phyloP scores from a whole-genome alignment of 2,888 invertebrate genomes.

The Cylindroiulus punctatus region DNA sequence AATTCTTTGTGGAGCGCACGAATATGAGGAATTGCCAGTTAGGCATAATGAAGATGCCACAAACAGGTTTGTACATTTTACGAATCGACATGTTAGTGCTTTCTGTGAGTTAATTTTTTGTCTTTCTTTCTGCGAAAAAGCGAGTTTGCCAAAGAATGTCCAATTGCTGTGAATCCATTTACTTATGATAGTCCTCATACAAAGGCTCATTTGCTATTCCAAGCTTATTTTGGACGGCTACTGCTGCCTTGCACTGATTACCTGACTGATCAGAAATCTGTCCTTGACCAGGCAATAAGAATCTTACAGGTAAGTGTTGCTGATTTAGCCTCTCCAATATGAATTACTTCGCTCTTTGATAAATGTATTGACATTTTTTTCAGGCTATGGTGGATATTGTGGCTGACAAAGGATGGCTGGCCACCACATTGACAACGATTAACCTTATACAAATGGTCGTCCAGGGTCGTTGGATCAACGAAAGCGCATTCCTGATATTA shows the following conservation, averaged over 20 bases:
- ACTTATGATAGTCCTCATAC: constrained; percentile 91
- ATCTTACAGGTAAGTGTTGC: constrained; percentile 79
- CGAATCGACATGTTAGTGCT: constrained; percentile 1
- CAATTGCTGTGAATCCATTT: constrained; percentile 76
- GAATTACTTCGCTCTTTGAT: not conserved
- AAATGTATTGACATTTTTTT: not conserved
- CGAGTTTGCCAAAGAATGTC: constrained; percentile 81
- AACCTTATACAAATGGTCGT: constrained; percentile 84
- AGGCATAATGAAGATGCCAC: constrained; percentile 96
- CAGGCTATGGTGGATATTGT: constrained; percentile 96
- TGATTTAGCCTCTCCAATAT: not conserved
- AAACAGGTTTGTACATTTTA: constrained; percentile 76
- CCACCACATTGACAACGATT: constrained; percentile 80
- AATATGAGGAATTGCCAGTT: constrained; percentile 92
- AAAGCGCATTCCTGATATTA: constrained; percentile 67
- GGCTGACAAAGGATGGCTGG: constrained; percentile 90
- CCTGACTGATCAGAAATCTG: constrained; percentile 93
- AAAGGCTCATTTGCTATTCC: constrained; percentile 91
- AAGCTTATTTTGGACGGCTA: constrained; percentile 90
- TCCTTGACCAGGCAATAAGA: constrained; percentile 94
- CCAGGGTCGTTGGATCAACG: constrained; percentile 86
- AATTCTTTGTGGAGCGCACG: constrained; percentile 84
- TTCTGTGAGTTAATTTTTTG: constrained; percentile 13
- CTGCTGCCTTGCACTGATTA: constrained; percentile 92
- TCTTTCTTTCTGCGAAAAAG: constrained; percentile 67